A percentile compares a stretch with the other conserved stretches of the same genome.
These are phyloP conservation scores for Nyctibius bracteatus DNA, from an alignment of 2,113 vertebrate genomes.

Conservation along the genomic window DNA sequence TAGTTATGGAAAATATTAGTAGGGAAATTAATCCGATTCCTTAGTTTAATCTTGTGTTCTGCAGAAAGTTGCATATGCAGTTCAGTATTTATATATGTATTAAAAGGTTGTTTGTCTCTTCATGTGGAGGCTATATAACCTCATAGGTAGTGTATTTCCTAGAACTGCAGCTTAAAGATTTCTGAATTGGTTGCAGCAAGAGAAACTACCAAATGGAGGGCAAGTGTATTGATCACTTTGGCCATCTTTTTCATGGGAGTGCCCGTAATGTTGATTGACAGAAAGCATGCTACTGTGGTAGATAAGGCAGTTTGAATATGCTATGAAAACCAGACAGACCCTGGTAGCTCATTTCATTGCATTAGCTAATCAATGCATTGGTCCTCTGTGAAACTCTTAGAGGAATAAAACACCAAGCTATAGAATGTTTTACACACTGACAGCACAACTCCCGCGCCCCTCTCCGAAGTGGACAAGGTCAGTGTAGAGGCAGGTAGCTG, in stretches of 20 bases:
- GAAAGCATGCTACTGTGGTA: background rate
- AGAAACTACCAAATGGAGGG: background rate
- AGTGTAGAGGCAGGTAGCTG: background rate
- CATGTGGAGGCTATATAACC: background rate
- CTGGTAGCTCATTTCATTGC: background rate
- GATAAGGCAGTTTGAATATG: background rate
- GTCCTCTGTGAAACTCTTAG: background rate
- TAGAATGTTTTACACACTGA: background rate
- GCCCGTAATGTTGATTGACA: background rate
- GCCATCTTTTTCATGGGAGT: background rate
- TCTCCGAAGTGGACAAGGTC: background rate
- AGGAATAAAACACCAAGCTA: background rate
- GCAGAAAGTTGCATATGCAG: background rate
- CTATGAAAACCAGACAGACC: background rate
- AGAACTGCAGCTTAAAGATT: background rate
- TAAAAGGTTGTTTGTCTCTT: background rate
- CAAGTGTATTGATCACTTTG: background rate
- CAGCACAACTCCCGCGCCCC: background rate
- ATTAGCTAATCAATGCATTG: background rate
- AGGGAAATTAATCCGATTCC: background rate
- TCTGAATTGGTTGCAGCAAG: background rate
- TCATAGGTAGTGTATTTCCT: background rate
- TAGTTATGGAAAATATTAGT: background rate
- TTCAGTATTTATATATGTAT: background rate
- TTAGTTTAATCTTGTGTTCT: background rate